A percentile compares a stretch with the other conserved stretches of the same genome.
phyloP scores from a whole-genome alignment of 2,113 vertebrate species.

The Xiphophorus couchianus region DNA sequence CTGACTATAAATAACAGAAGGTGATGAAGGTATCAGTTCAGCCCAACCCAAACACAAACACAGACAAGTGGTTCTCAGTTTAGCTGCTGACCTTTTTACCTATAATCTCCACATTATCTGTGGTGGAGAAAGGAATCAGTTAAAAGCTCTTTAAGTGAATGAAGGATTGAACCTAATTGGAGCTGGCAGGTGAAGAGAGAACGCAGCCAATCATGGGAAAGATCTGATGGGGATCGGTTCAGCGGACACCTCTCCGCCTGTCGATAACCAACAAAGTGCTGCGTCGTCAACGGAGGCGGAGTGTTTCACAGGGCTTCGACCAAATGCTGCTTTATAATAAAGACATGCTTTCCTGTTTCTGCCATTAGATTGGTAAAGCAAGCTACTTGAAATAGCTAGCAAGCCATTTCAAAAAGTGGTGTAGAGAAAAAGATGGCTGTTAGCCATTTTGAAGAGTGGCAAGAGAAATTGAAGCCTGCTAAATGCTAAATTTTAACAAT shows the following conservation, averaged over 20 bases:
- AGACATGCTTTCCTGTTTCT: no score
- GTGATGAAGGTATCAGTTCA: no score
- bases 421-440: no score
- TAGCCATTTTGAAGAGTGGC: no score
- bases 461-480: no score
- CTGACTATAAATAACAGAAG: no score
- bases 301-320: conserved; percentile 34
- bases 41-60: no score
- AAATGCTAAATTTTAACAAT: no score
- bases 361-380: no score
- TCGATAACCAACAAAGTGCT: conserved; percentile 30
- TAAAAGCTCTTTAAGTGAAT: conserved; percentile 10
- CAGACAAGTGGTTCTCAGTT: no score
- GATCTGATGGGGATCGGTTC: conserved; percentile 2
- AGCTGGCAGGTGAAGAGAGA: conserved; percentile 9
- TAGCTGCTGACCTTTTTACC: background rate
- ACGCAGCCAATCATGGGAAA: background rate
- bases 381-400: no score
- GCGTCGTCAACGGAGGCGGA: background rate
- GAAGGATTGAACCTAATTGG: background rate
- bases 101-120: conserved; percentile 11
- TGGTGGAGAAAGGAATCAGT: background rate
- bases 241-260: conserved; percentile 1
- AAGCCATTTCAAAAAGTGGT: no score
- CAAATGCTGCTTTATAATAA: conserved; percentile 33